Base-by-base conservation (phyloP, 2,888 invertebrate species). In the Teleogryllus oceanicus region DNA sequence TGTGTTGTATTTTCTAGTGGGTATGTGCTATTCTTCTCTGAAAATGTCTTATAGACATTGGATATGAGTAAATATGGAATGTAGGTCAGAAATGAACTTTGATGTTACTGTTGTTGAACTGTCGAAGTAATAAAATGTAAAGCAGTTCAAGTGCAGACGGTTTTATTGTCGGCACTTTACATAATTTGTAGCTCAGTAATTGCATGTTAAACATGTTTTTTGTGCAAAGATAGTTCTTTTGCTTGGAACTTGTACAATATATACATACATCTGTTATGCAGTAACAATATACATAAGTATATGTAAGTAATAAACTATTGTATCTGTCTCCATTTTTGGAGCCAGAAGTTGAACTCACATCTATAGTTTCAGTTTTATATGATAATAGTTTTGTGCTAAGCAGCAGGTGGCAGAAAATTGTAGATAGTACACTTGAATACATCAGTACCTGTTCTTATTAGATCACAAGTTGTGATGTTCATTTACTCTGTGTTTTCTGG, bases 151-250 rank as follows among this genome's bases (percentile, higher is more conserved):
- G 79, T 77, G 80, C 77, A 77, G 80, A 75, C 78, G 77, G 76
- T 62, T 75, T 76, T 62, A 24, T 51, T 79, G 50, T 78, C 79
- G 77, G 79, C 77, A 80, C 77, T 80, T 76, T 76, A 51, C 75
- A 75, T 80, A 79, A 77, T 77, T 81, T 18, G 79, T 79, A 81
- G 81, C 37, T 76, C 21, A 78, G 82, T 82, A 82, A 80, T 82
- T 82, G 82, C 83, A 83, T 83, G 83, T 83, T 82, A 83, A 82
- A 83, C 83, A 82, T 83, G 83, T 82, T 82, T 78, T 82, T 80
- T 82, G 83, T 82, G 82, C 82, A 83, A 81, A 83, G 80, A 82
- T 82, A 80, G 82, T 81, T 83, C 82, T 82, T 82, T 81, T 83
- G 82, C 83, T 83, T 82, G 81, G 82, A 82, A 83, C 83, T 83